A percentile compares a stretch with the other conserved stretches of the same genome.
These are phyloP conservation scores for Andrena dorsata DNA, from an alignment of 2,888 invertebrate species.

Conservation along the genomic window DNA sequence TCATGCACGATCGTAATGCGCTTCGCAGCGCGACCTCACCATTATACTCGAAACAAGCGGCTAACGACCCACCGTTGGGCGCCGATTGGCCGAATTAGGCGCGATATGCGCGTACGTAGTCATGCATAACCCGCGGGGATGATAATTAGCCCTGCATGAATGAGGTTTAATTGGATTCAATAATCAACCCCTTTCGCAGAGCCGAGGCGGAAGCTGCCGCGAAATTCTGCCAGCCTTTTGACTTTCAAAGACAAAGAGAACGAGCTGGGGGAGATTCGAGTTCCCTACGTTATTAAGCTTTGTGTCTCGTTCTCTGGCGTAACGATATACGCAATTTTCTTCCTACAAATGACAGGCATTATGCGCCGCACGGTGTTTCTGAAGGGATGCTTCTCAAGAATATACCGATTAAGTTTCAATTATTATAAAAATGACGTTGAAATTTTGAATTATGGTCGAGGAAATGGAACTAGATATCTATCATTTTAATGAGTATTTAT, in stretches of 20 bases:
- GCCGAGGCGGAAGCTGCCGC: slow-evolving; percentile 72
- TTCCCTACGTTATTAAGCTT: slow-evolving; percentile 30
- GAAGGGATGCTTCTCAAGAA: background rate
- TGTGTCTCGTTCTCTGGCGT: slow-evolving; percentile 1
- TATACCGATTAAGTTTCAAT: background rate
- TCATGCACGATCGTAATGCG: slow-evolving; percentile 71
- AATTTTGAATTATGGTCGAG: no score
- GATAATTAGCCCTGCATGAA: slow-evolving; percentile 82
- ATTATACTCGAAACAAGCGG: slow-evolving; percentile 82
- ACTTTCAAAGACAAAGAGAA: slow-evolving; percentile 77
- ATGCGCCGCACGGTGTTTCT: background rate
- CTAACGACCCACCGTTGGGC: slow-evolving; percentile 81
- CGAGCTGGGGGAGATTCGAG: slow-evolving; percentile 33
- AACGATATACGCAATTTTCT: slow-evolving; percentile 9
- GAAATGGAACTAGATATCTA: no score
- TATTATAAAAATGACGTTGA: no score
- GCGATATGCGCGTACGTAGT: slow-evolving; percentile 72
- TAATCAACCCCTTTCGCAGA: slow-evolving; percentile 70
- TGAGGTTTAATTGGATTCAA: slow-evolving; percentile 81
- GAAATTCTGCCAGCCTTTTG: slow-evolving; percentile 76
- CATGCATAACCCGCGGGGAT: slow-evolving; percentile 74
- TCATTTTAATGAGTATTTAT: no score
- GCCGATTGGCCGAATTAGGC: slow-evolving; percentile 79
- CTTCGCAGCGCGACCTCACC: slow-evolving; percentile 69
- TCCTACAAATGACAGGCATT: background rate